Percentiles rank a stretch among this genome's conserved stretches.
phyloP scores from a whole-genome alignment of 1,140 invertebrate species.

The Habropoda laboriosa region DNA sequence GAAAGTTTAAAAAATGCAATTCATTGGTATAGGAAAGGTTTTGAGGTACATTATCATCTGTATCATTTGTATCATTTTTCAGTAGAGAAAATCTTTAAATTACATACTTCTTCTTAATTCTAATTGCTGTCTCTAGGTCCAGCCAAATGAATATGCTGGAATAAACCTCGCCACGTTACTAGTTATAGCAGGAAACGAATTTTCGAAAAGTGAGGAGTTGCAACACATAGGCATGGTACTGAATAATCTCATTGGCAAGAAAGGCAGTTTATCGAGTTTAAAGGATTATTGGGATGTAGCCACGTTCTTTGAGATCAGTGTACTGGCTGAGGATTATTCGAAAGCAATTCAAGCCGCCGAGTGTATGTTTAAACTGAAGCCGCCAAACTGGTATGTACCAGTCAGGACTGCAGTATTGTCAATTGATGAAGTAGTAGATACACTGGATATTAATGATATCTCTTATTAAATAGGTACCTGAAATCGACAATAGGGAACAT shows the following conservation, averaged over 20 bases:
- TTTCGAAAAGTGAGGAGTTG: slow-evolving; percentile 94
- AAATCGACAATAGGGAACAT: slow-evolving; percentile 99
- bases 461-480: slow-evolving; percentile 87
- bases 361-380: slow-evolving; percentile 99
- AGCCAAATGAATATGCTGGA: slow-evolving; percentile 99
- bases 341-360: slow-evolving; percentile 99
- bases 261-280: slow-evolving; percentile 95
- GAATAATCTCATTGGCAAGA: slow-evolving; percentile 99
- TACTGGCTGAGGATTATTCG: slow-evolving; percentile 97
- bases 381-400: slow-evolving; percentile 92
- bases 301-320: slow-evolving; percentile 99
- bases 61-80: no score
- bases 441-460: not conserved
- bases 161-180: slow-evolving; percentile 99
- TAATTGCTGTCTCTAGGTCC: slow-evolving; percentile 84
- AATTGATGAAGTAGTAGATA: not conserved
- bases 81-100: not conserved
- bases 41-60: slow-evolving; percentile 83
- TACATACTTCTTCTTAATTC: not conserved
- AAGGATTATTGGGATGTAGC: slow-evolving; percentile 99
- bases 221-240: slow-evolving; percentile 96
- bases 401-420: not conserved
- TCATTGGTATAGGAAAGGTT: slow-evolving; percentile 99
- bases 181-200: slow-evolving; percentile 98
- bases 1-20: slow-evolving; percentile 96